A percentile compares a stretch with the other conserved stretches of the same genome.
phyloP scores from a whole-genome alignment of 2,888 invertebrate species.

The Polietes domitor region DNA sequence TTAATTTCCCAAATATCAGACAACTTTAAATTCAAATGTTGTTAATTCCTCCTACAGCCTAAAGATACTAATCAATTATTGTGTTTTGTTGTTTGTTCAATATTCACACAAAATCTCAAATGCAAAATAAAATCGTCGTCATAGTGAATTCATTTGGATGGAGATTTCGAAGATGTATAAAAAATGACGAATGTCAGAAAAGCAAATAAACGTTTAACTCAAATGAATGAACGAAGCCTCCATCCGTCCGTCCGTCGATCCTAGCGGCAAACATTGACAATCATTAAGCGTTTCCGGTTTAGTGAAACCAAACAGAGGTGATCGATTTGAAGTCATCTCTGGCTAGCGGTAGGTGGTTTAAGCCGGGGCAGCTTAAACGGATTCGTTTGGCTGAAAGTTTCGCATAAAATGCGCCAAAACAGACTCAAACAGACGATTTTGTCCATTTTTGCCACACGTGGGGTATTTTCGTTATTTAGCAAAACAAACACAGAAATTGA shows the following conservation, averaged over 20 bases:
- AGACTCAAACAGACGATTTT: not conserved
- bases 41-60: not conserved
- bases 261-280: conserved; percentile 19
- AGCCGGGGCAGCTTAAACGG: not conserved
- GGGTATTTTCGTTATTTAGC: conserved; percentile 16
- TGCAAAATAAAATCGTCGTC: not conserved
- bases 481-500: conserved; percentile 36
- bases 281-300: conserved; percentile 39
- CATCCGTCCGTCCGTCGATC: not conserved
- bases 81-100: not conserved
- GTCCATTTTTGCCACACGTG: not conserved
- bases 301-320: not conserved
- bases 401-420: conserved; percentile 9
- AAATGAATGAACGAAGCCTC: not conserved
- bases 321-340: not conserved
- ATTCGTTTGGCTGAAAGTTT: not conserved
- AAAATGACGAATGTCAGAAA: not conserved
- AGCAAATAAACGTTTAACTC: not conserved
- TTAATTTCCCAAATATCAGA: not conserved
- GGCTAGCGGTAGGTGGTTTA: not conserved
- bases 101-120: not conserved
- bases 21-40: not conserved
- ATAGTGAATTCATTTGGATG: not conserved
- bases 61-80: not conserved
- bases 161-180: too few relatives aligned